Evolutionary conservation across 2,888 invertebrate genomes (phyloP), one percentile per base, ranked within the genome.

Genomic region (Tetranychus piercei): DNA sequence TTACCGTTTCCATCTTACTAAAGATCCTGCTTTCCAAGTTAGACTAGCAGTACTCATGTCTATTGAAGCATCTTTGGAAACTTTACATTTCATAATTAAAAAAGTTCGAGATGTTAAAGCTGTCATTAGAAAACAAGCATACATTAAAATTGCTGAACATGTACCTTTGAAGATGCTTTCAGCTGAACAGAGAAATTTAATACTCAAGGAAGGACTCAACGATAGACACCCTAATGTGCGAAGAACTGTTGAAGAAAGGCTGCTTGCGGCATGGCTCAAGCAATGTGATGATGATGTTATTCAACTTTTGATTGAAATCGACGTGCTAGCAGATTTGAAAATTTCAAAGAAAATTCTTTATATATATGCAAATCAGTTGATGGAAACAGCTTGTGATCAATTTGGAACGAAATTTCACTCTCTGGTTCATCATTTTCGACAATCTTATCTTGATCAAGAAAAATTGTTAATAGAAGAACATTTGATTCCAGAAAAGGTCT

Each of bases 21-120:
- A 86, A 76, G 93, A 94, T 82, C 89, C 90, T 0, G 88, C 87
- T 78, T 84, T 88, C n/a, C 88, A 88, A 73, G 91, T 92, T 0
- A 82, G 84, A 79, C 85, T 87, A 79, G 87, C 89, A 0, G 87
- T 90, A 76, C 85, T 93, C 66, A 86, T 87, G 79, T 87, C 87
- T 72, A 88, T 92, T 82, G 91, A 89, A 0, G 87, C 89, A 44
- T 88, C 88, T 78, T 86, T 86, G 69, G 85, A 86, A 70, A 90
- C 90, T 4, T 85, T 92, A 1, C 86, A 87, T 0, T 86, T 86
- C 77, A 88, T 92, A 45, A 80, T 92, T 72, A 87, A 87, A 77
- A 86, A 91, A 1, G 86, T 89, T 0, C 86, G 88, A 80, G 94
- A 94, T 82, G 86, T 89, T 0, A 89, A 90, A 80, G 89, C 89